Evolutionary conservation across 2,113 vertebrate species (phyloP).

Genomic region (Takifugu bimaculatus): DNA sequence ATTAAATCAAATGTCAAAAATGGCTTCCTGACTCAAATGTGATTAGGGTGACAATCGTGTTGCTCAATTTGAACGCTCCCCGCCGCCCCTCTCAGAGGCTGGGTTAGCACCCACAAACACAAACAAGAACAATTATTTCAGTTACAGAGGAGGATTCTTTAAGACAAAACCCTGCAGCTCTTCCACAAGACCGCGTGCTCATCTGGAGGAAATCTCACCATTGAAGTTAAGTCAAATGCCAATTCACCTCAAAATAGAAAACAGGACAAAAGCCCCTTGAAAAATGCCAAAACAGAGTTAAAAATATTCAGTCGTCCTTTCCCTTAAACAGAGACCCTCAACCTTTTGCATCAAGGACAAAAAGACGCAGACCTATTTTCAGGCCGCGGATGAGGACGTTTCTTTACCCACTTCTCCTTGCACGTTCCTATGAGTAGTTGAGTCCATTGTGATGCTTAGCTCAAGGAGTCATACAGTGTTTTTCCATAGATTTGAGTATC

Average conservation of each 20-base stretch:
- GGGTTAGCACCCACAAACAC: slow-evolving; percentile 43
- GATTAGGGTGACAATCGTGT: not conserved
- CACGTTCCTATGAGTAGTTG: too few relatives aligned
- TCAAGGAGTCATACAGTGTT: too few relatives aligned
- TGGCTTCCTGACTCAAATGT: not conserved
- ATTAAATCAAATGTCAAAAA: not conserved
- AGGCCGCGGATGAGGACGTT: slow-evolving; percentile 25
- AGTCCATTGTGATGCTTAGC: too few relatives aligned
- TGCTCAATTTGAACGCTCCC: not conserved
- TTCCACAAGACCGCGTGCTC: slow-evolving; percentile 39
- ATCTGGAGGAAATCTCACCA: slow-evolving; percentile 48
- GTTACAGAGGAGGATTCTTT: slow-evolving; percentile 45
- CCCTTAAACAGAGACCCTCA: slow-evolving; percentile 19
- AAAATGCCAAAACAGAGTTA: slow-evolving; percentile 10
- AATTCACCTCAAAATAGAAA: slow-evolving; percentile 30
- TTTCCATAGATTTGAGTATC: too few relatives aligned
- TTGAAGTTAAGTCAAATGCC: slow-evolving; percentile 15
- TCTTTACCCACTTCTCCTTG: too few relatives aligned
- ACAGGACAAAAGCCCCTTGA: slow-evolving; percentile 20
- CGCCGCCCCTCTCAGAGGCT: not conserved
- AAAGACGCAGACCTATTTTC: slow-evolving; percentile 56
- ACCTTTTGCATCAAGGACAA: slow-evolving; percentile 52
- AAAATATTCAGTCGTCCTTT: slow-evolving; percentile 10
- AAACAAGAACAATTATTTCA: slow-evolving; percentile 45
- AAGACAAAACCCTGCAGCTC: slow-evolving; percentile 33